Base-by-base conservation (phyloP, 2,113 vertebrate genomes). In the Anthoscopus minutus region DNA sequence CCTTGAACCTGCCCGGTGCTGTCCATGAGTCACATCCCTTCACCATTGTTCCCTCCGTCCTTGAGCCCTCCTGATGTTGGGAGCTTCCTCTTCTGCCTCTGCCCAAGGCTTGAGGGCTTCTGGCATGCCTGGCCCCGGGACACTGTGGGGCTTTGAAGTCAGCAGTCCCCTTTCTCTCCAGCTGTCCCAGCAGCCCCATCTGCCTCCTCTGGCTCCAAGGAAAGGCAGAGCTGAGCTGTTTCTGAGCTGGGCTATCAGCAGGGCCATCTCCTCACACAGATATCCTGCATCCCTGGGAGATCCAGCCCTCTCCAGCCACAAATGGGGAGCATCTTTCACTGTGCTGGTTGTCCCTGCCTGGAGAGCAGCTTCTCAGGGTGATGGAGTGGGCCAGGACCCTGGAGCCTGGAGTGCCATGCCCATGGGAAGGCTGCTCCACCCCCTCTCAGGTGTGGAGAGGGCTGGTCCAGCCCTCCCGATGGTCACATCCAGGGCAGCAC, bases 1-100 rank as follows among this genome's bases (percentile, higher is more conserved):
- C 93, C 97, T 94, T 97, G 96, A 96, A 96, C 89, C 87, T 81
- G 65, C 86, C 89, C 81, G 0, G 20, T 22, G 94, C 83, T 94
- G 95, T 96, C 95, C 15, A 0, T 97, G 97, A 97, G 93, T 97
- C 97, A 97, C 96, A 94, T 91, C 97, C 92, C 95, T 54, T 97
- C 1, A 30, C 93, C 90, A 96, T 97, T 95, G 96, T 97, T 95
- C 6, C 0, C 22, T 5, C 56, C 17, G 74, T 92, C 92, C 93
- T 77, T 62, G 80, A 91, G 93, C 92, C 88, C 88, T 95, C 85
- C 74, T 44, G 78, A 96, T 82, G 96, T 81, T 97, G 94, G 88
- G 96, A 96, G 96, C 92, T 97, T 97, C 97, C 97, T 96, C 85
- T 91, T 6, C 69, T 93, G 64, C 81, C 81, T 62, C 65, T 95